A percentile compares a stretch with the other conserved stretches of the same genome.
phyloP scores from a whole-genome alignment of 2,888 invertebrate genomes.

The Cheilosia impressa region DNA sequence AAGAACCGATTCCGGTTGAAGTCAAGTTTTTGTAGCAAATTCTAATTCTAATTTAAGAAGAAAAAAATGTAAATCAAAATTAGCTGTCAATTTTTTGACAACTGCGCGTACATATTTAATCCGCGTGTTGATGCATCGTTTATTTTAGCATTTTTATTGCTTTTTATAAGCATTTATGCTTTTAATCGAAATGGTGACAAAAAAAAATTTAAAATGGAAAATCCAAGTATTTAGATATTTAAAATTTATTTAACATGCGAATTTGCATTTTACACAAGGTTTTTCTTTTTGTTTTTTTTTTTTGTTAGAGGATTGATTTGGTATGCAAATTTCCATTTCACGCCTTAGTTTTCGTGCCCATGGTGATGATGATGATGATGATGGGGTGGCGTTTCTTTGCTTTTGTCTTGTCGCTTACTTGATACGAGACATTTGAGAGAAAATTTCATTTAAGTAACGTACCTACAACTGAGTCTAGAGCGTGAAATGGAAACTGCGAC shows the following conservation, averaged over 20 bases:
- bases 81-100: no score
- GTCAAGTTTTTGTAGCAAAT: no score
- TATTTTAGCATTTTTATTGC: no score
- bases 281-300: not conserved
- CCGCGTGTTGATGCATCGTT: no score
- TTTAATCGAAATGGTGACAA: not conserved
- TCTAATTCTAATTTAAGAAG: no score
- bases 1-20: no score
- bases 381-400: not conserved
- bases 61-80: no score
- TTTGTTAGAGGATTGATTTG: not conserved
- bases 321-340: conserved; percentile 22
- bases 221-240: not conserved
- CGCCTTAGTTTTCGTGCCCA: not conserved
- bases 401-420: not conserved
- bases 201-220: not conserved
- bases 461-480: no score
- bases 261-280: not conserved
- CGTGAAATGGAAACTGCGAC: no score
- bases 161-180: not conserved
- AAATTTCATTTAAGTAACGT: no score
- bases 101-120: no score
- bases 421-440: not conserved
- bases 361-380: not conserved
- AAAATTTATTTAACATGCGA: not conserved